Evolutionary conservation across 2,888 invertebrate species (phyloP).

Genomic region (Stegophylla sp.): DNA sequence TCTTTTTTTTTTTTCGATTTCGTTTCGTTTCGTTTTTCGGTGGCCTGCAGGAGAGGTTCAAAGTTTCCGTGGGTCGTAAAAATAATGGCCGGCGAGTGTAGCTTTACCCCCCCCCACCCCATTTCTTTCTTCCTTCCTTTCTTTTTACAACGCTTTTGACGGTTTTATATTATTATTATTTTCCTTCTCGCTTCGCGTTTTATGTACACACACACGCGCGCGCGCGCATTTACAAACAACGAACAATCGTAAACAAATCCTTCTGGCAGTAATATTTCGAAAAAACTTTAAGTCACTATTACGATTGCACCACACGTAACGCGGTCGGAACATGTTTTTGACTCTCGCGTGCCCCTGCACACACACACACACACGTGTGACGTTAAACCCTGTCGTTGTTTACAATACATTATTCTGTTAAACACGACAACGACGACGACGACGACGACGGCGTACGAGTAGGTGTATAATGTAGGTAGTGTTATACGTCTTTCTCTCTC

Average conservation of each 20-base stretch:
- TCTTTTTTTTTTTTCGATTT: slow-evolving; percentile 6
- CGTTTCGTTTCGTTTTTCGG: too few relatives aligned
- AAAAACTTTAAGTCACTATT: slow-evolving; percentile 37
- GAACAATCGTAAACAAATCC: slow-evolving; percentile 57
- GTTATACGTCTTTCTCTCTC: too few relatives aligned
- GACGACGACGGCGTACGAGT: too few relatives aligned
- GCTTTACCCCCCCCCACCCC: too few relatives aligned
- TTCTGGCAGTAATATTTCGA: slow-evolving; percentile 15
- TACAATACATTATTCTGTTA: not conserved
- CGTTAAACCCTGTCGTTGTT: not conserved
- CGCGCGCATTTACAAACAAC: not conserved
- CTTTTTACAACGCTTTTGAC: slow-evolving; percentile 41
- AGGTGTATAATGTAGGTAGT: too few relatives aligned
- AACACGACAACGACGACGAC: too few relatives aligned
- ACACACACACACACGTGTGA: not conserved
- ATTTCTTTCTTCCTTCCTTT: not conserved
- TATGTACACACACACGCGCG: not conserved
- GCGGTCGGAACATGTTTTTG: slow-evolving; percentile 15
- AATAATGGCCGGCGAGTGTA: slow-evolving; percentile 39
- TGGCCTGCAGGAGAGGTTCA: slow-evolving; percentile 23
- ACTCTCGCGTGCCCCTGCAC: not conserved
- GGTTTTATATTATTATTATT: slow-evolving; percentile 41
- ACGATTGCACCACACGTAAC: too few relatives aligned
- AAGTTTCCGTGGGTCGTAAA: slow-evolving; percentile 44
- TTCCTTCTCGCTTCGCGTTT: not conserved